Base-by-base conservation (phyloP, 1,140 invertebrate genomes). In the Microplitis mediator region DNA sequence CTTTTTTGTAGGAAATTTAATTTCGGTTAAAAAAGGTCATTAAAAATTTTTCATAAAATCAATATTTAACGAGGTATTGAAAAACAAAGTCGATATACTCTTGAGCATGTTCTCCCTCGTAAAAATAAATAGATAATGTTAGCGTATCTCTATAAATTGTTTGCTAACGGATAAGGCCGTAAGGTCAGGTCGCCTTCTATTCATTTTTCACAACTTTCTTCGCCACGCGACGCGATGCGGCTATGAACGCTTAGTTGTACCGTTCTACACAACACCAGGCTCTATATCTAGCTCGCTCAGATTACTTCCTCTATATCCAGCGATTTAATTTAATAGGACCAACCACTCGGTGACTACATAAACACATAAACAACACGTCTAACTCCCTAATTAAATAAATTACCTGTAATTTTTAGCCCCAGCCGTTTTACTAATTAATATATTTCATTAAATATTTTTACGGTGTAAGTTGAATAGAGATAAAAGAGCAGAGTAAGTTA, bases 151-250 rank as follows among this genome's bases (percentile, higher is more conserved):
- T 65, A 65, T 36, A 51, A 65, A 39, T 65, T 65, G 63, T 65
- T 65, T 65, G 36, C 63, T 65, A 65, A 65, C 63, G 63, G 63
- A 65, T 65, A 65, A 65, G 39, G 39, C 39, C 36, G 39, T 23
- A 39, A 45, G 63, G 63, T 50, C 63, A 65, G 45, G 63, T 45
- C 63, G 14, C 63, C 35, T 65, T 65, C 23, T 2, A 23, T 23
- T 23, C 63, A 65, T 65, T 65, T 65, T 65, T 65, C 63, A 65
- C 63, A 65, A 65, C 63, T 65, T 65, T 65, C 63, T 65, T 65
- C 23, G 63, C 63, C 63, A 65, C 63, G 63, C 63, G 63, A 45
- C 63, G 39, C 23, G 23, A 23, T 23, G 35, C 13, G 63, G 45
- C 63, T 65, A 65, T 65, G 45, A 65, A 16, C 45, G 39, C 39